A percentile compares a stretch with the other conserved stretches of the same genome.
These are phyloP conservation scores for Panzeria rudis DNA, from an alignment of 2,888 invertebrate genomes.

Conservation along the genomic window DNA sequence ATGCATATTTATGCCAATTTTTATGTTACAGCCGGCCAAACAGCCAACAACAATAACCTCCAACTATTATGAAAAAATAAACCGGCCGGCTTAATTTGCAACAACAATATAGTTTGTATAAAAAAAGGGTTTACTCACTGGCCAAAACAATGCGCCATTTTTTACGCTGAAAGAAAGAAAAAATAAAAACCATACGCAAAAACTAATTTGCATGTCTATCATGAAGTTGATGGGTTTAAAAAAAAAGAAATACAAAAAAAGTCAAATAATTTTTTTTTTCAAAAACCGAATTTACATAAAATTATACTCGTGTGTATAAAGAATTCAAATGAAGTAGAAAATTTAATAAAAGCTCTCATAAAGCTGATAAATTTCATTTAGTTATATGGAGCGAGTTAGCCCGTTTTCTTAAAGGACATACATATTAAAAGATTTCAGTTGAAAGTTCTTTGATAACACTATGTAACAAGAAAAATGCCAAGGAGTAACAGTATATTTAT, in stretches of 20 bases:
- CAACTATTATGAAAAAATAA: conserved; percentile 60
- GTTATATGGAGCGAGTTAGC: background rate
- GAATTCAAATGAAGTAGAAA: conserved; percentile 43
- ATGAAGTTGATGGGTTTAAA: conserved; percentile 68
- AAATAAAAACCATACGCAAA: conserved; percentile 65
- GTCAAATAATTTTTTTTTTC: conserved; percentile 2
- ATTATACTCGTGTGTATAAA: conserved; percentile 32
- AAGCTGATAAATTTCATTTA: conserved; percentile 6
- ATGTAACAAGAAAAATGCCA: no score
- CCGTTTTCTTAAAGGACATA: background rate
- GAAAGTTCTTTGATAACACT: background rate
- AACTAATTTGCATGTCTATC: conserved; percentile 73
- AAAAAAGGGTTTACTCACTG: conserved; percentile 64
- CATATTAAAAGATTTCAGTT: background rate
- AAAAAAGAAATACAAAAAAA: conserved; percentile 26
- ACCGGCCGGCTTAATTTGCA: conserved; percentile 70
- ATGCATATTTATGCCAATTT: conserved; percentile 72
- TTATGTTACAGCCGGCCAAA: conserved; percentile 70
- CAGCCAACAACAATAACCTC: conserved; percentile 51
- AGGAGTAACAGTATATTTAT: no score
- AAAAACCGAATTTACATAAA: conserved; percentile 58
- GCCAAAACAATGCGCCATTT: conserved; percentile 70
- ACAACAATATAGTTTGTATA: conserved; percentile 17
- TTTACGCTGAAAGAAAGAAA: conserved; percentile 57
- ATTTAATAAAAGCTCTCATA: conserved; percentile 30